phyloP scores from a whole-genome alignment of 2,113 vertebrate species.

The Atherinomorus stipes region DNA sequence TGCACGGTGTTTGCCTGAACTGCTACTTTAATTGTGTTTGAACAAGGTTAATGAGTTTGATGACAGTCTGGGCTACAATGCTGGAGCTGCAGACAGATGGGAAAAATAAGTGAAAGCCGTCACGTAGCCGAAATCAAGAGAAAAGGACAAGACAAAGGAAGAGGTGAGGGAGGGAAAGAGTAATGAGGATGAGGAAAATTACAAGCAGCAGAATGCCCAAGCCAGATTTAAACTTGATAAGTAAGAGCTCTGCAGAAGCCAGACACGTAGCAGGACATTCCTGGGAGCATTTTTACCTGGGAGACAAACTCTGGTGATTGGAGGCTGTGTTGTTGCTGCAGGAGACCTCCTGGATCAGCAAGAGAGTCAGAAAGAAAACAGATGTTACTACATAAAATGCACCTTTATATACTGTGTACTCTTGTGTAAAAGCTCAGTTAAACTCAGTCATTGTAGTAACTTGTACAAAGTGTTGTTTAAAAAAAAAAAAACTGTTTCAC shows the following conservation, averaged over 20 bases:
- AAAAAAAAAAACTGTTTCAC: too few species aligned
- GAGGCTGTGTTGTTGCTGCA: constrained; percentile 87
- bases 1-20: constrained; percentile 22
- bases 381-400: neutral
- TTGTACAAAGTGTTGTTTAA: too few species aligned
- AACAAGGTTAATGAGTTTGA: constrained; percentile 64
- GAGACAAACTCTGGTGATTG: constrained; percentile 92
- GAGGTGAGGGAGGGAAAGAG: neutral
- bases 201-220: neutral
- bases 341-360: constrained; percentile 91
- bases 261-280: constrained; percentile 2
- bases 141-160: constrained; percentile 11
- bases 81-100: constrained; percentile 39
- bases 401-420: too few species aligned
- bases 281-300: constrained; percentile 87
- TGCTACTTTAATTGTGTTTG: constrained; percentile 38
- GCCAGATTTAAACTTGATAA: constrained; percentile 20
- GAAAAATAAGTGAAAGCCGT: constrained; percentile 47
- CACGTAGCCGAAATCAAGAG: constrained; percentile 61
- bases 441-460: too few species aligned
- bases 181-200: constrained; percentile 5
- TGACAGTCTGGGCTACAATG: constrained; percentile 55
- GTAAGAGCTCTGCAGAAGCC: constrained; percentile 5
- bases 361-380: neutral
- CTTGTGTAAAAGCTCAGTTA: too few species aligned